Evolutionary conservation across 2,113 vertebrate species (phyloP), one percentile per base, ranked within the genome.

Genomic region (Entelurus aequoreus): DNA sequence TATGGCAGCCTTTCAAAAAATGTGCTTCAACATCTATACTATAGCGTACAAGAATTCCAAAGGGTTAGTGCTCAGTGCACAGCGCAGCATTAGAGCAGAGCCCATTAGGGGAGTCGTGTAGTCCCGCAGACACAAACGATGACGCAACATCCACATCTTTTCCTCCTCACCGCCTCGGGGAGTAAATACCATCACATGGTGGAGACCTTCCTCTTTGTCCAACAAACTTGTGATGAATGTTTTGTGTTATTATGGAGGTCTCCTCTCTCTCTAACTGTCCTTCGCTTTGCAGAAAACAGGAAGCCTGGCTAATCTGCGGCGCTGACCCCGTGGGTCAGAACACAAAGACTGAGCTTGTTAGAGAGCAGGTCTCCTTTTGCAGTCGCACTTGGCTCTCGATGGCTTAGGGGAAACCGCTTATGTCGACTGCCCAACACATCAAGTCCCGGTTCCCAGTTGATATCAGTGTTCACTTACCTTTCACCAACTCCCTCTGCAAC

Each of bases 341-440:
- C 62, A 83, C 80, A 86, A 86, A 84, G 82, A 74, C 21, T 9
- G 16, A 55, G 62, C 61, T 70, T 86, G 84, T 84, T 79, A 54
- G 21, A 64, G 70, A 77, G 70, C 68, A 0, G n/a, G 50, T 49
- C 68, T 60, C 12, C 46, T 62, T 48, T 60, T 57, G 59, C 60
- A 21, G 62, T 72, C 79, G 48, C 56, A 53, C 49, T 46, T 12
- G 56, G 47, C 54, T 77, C 77, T 72, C 16, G 10, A 12, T 5
- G 11, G 40, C 3, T 12, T 5, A 49, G 42, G 10, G 1, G 11
- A 12, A 46, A 9, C 42, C 42, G 42, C 10, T 46, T 46, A 46
- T 11, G 10, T 46, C 3, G 2, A 11, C 12, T 4, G 10, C 42
- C 10, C 10, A 46, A 9, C 2, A 11, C 42, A 46, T 46, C 42